These are phyloP conservation scores for Drosophila busckii DNA, from an alignment of 1,140 invertebrate species.

Conservation along the genomic window DNA sequence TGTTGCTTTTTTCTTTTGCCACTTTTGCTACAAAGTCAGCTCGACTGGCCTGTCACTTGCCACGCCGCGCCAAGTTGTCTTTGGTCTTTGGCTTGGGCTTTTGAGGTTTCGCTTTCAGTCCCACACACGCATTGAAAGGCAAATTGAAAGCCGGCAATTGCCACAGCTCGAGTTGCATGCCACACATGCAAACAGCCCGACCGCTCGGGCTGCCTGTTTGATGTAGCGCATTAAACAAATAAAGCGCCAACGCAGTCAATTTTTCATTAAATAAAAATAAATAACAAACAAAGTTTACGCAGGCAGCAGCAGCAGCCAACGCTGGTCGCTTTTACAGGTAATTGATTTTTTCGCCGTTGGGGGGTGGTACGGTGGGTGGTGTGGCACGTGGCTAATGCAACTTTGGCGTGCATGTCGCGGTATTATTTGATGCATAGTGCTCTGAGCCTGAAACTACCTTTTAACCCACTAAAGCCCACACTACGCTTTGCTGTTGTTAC, in stretches of 20 bases:
- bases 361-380: slow-evolving; percentile 8
- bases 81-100: slow-evolving; percentile 10
- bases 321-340: too few relatives aligned
- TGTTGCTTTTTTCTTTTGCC: too few relatives aligned
- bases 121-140: slow-evolving; percentile 59
- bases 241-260: slow-evolving; percentile 54
- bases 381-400: slow-evolving; percentile 51
- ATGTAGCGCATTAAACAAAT: slow-evolving; percentile 64
- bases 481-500: too few relatives aligned
- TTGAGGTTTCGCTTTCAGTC: slow-evolving; percentile 48
- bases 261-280: slow-evolving; percentile 70
- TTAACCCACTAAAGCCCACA: too few relatives aligned
- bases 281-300: too few relatives aligned
- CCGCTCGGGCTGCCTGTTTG: slow-evolving; percentile 39
- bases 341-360: too few relatives aligned
- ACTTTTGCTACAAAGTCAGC: too few relatives aligned
- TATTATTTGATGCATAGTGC: slow-evolving; percentile 59
- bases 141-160: slow-evolving; percentile 51
- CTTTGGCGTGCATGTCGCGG: slow-evolving; percentile 49
- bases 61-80: not conserved
- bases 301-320: too few relatives aligned
- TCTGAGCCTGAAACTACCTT: too few relatives aligned
- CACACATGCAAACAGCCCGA: slow-evolving; percentile 8
- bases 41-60: too few relatives aligned
- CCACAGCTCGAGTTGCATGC: too few relatives aligned